These are phyloP conservation scores for Pinna nobilis DNA, from an alignment of 1,140 invertebrate species.

Conservation along the genomic window DNA sequence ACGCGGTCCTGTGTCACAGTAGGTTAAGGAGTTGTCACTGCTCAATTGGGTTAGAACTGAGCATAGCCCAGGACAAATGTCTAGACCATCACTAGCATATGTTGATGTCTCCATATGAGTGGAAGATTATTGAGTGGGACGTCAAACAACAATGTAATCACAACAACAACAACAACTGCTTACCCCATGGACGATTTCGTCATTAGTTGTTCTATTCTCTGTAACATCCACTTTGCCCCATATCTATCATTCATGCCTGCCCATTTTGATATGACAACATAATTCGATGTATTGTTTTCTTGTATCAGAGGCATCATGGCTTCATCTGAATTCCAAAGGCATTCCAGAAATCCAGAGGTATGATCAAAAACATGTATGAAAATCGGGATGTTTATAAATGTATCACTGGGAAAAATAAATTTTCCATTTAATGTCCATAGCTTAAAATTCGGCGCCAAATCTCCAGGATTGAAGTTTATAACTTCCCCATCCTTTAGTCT, in stretches of 20 bases:
- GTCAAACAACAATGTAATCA: no score
- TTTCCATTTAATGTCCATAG: conserved; percentile 44
- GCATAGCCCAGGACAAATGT: no score
- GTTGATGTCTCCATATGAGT: no score
- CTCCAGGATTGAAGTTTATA: conserved; percentile 36
- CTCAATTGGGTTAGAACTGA: no score
- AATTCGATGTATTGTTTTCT: conserved; percentile 26
- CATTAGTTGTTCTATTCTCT: conserved; percentile 38
- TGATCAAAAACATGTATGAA: conserved; percentile 52
- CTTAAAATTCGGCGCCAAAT: conserved; percentile 39
- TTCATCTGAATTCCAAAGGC: conserved; percentile 51
- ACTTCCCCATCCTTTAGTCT: conserved; percentile 41
- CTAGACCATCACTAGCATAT: no score
- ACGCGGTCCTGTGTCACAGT: no score
- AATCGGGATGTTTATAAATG: conserved; percentile 32
- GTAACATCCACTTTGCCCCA: conserved; percentile 50
- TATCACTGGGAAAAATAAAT: conserved; percentile 39
- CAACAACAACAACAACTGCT: no score
- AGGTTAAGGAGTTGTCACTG: no score
- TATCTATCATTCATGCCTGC: conserved; percentile 28
- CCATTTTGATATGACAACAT: conserved; percentile 49
- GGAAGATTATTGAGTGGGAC: no score
- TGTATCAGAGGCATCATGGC: conserved; percentile 36
- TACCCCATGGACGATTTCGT: no score
- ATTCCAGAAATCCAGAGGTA: conserved; percentile 51